Evolutionary conservation across 2,888 invertebrate genomes (phyloP), one percentile per base, ranked within the genome.

Genomic region (Rhingia rostrata): DNA sequence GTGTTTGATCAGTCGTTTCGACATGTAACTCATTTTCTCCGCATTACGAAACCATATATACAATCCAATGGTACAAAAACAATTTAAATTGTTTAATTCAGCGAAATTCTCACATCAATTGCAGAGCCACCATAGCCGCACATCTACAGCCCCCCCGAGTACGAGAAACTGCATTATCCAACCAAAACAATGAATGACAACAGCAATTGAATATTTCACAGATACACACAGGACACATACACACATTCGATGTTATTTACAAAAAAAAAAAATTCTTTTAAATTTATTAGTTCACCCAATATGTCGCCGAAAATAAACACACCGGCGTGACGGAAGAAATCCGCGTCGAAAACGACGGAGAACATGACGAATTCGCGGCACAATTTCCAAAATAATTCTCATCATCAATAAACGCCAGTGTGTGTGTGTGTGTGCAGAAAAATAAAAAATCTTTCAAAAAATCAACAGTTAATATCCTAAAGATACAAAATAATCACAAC

Each of bases 31-130:
- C 6, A 53, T 58, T 45, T 53, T 70, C 39, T 35, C 47, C 51
- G 7, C 47, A 75, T 51, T 35, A 51, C 60, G 35, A 47, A 51
- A 10, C 12, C n/a, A 30, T 6, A 30, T 41, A 43, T 22, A 58
- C 32, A 35, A 6, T 7, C 47, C 79, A 78, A 79, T 78, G 67
- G 64, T 79, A 37, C 66, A 33, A 64, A 81, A 58, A 63, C 66
- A 83, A 83, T 79, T 73, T 79, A 73, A 83, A 83, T 79, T 73
- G 61, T 67, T 83, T 73, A 63, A 67, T 64, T 83, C 73, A 83
- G 67, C 63, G 43, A 73, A 78, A 63, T 61, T 45, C 54, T 45
- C 41, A 10, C 4, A 14, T 49, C 41, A 66, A 51, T 14, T 51
- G 53, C 43, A 61, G 35, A 2, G 6, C 30, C 35, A 37, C n/a